These are phyloP conservation scores for Athripsodes cinereus DNA, from an alignment of 2,888 invertebrate species.

Conservation along the genomic window DNA sequence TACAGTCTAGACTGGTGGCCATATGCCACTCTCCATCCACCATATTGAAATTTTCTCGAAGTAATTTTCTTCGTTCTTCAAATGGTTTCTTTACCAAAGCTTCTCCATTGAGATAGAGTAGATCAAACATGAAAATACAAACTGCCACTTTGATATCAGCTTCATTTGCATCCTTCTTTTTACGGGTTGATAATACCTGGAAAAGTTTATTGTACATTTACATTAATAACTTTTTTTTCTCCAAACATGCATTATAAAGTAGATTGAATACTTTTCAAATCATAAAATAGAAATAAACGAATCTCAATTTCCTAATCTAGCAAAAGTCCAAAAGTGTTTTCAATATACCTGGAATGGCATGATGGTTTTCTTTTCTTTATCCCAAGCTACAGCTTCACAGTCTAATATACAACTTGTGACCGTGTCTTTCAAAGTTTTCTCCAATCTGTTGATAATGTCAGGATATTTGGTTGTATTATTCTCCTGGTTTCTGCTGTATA, in stretches of 20 bases:
- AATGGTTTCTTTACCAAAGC: slow-evolving; percentile 78
- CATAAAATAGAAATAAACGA: too few relatives aligned
- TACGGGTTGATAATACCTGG: slow-evolving; percentile 81
- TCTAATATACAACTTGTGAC: slow-evolving; percentile 87
- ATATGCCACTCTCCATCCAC: slow-evolving; percentile 80
- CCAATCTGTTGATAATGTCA: slow-evolving; percentile 75
- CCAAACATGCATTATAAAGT: too few relatives aligned
- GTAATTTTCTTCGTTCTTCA: slow-evolving; percentile 61
- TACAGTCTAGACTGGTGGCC: slow-evolving; percentile 77
- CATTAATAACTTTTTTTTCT: too few relatives aligned
- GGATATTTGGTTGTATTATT: slow-evolving; percentile 94
- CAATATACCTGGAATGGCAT: slow-evolving; percentile 94
- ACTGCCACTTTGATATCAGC: slow-evolving; percentile 64
- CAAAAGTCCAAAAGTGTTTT: too few relatives aligned
- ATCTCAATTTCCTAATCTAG: too few relatives aligned
- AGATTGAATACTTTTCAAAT: too few relatives aligned
- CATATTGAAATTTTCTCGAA: slow-evolving; percentile 65
- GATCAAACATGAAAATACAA: slow-evolving; percentile 94
- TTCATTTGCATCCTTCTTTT: slow-evolving; percentile 71
- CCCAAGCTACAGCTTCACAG: slow-evolving; percentile 97
- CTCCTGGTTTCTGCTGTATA: slow-evolving; percentile 96
- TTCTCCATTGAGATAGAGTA: slow-evolving; percentile 85
- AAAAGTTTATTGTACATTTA: too few relatives aligned
- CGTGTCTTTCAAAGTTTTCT: slow-evolving; percentile 44
- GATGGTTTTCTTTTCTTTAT: slow-evolving; percentile 77